Conservation (phyloP, 2,888 invertebrate genomes). For the Oxytorus armatus region DNA sequence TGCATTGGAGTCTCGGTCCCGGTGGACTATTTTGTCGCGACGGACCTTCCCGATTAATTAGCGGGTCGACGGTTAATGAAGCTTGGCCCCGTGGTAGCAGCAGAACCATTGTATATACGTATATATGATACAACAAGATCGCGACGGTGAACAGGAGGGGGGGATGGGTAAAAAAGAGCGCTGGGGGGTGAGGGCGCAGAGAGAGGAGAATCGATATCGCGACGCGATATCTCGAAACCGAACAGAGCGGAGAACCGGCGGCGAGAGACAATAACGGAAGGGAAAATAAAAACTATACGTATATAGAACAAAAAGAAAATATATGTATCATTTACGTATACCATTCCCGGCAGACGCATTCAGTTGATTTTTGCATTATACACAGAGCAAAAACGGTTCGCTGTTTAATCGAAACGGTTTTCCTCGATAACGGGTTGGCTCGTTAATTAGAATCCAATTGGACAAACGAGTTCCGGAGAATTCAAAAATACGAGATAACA, state of each 20-base stretch:
- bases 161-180: constrained; percentile 15
- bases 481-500: neutral
- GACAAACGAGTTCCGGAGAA: constrained; percentile 1
- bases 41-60: constrained; percentile 77
- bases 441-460: constrained; percentile 49
- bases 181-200: constrained; percentile 22
- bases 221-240: constrained; percentile 73
- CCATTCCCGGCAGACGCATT: neutral
- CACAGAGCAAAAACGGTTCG: neutral
- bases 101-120: constrained; percentile 25
- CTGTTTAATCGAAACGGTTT: constrained; percentile 31
- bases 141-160: constrained; percentile 9
- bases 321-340: constrained; percentile 7
- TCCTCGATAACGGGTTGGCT: constrained; percentile 26
- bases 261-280: constrained; percentile 56
- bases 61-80: constrained; percentile 77
- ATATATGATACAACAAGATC: constrained; percentile 36
- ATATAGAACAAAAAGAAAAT: constrained; percentile 38
- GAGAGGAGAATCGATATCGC: constrained; percentile 76
- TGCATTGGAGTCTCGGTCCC: constrained; percentile 48
- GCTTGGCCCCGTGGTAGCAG: constrained; percentile 67
- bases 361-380: constrained; percentile 1
- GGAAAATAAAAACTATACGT: constrained; percentile 47
- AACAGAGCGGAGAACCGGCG: constrained; percentile 60
- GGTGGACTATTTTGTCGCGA: constrained; percentile 68